phyloP scores from a whole-genome alignment of 2,113 vertebrate genomes.

The Coturnix japonica region DNA sequence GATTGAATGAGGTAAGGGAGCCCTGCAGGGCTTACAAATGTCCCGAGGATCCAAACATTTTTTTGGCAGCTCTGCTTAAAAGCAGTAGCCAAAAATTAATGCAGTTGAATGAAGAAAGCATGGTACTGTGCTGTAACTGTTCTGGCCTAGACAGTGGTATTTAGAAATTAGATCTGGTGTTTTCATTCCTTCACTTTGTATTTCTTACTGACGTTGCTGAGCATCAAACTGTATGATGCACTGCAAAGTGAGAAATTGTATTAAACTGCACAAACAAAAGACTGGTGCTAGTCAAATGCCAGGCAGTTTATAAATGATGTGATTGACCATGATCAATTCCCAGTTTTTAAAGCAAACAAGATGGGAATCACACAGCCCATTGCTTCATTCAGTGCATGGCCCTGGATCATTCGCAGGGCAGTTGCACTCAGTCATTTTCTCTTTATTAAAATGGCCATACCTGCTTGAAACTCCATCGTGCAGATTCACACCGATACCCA shows the following conservation, averaged over 20 bases:
- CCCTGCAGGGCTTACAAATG: slow-evolving; percentile 56
- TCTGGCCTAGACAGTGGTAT: not conserved
- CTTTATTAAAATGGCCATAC: not conserved
- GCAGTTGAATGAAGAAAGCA: not conserved
- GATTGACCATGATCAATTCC: not conserved
- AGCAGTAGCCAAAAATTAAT: slow-evolving; percentile 49
- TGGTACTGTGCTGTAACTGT: not conserved
- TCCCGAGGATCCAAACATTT: slow-evolving; percentile 38
- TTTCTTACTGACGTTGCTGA: slow-evolving; percentile 30
- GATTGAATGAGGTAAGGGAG: slow-evolving; percentile 71
- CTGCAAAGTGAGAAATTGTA: not conserved
- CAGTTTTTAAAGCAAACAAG: not conserved
- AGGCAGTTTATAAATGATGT: not conserved
- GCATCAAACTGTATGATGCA: not conserved
- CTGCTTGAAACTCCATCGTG: not conserved
- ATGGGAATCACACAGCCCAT: not conserved
- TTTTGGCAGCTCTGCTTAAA: slow-evolving; percentile 59
- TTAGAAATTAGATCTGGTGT: slow-evolving; percentile 10
- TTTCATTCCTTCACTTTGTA: slow-evolving; percentile 33
- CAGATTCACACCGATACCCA: not conserved
- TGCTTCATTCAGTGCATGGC: not conserved
- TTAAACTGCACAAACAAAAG: not conserved
- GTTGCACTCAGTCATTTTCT: not conserved
- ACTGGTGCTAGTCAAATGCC: not conserved
- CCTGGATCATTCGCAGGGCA: not conserved